A percentile compares a stretch with the other conserved stretches of the same genome.
Evolutionary conservation across 2,797 vertebrate genomes (phyloP).

Genomic region (Etheostoma perlongum): DNA sequence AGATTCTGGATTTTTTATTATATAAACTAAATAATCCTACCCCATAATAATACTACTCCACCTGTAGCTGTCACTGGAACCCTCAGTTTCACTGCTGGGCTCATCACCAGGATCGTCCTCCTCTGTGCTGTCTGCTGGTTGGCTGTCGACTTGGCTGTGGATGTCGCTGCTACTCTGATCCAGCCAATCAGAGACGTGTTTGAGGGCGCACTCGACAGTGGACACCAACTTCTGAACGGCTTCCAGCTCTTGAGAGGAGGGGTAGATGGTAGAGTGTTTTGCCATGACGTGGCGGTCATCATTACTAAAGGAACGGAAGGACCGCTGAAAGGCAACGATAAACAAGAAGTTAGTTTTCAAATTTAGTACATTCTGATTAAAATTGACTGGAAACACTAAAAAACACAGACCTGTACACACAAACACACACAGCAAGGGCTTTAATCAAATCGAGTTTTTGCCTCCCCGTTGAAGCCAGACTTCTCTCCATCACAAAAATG

Average conservation of each 20-base stretch:
- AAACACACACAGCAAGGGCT: conserved; percentile 13
- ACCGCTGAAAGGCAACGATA: conserved; percentile 88
- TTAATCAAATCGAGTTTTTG: conserved; percentile 62
- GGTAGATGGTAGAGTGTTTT: conserved; percentile 98
- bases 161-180: conserved; percentile 85
- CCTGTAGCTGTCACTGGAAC: conserved; percentile 85
- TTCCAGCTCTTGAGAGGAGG: conserved; percentile 96
- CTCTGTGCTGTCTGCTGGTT: conserved; percentile 77
- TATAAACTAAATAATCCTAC: not conserved
- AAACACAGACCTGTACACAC: not conserved
- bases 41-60: conserved; percentile 38
- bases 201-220: conserved; percentile 96
- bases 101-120: conserved; percentile 72
- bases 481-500: not conserved
- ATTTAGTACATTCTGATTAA: not conserved
- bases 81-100: conserved; percentile 63
- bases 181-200: conserved; percentile 98
- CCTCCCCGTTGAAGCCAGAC: conserved; percentile 19
- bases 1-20: not conserved
- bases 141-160: conserved; percentile 57
- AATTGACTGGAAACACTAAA: not conserved
- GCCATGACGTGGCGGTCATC: conserved; percentile 99
- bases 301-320: conserved; percentile 97
- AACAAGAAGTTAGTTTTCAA: not conserved
- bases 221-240: conserved; percentile 98